Base-by-base conservation (phyloP, 2,888 invertebrate species). In the Vesta saturnalis region DNA sequence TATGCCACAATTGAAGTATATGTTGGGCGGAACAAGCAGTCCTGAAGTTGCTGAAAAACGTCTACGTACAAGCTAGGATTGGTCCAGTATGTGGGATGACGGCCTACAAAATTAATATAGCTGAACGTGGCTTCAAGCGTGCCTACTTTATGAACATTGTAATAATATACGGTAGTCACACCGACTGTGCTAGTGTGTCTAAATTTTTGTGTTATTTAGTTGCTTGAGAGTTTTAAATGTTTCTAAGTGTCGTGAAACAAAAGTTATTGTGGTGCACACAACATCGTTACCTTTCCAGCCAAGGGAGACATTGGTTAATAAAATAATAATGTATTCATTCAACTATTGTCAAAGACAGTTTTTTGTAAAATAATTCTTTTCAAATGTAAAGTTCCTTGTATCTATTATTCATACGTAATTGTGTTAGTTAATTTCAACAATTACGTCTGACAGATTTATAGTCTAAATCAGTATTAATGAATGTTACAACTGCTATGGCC, bases 1-100 rank as follows among this genome's bases (percentile, higher is more conserved):
- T 84, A 94, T 94, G 94, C 92, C 93, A 23, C 95, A 95, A 84
- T 86, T 95, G 85, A 93, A 93, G 81, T 95, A 94, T 86, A 94
- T 94, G 92, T 88, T 94, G 84, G 87, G 88, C 65, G 85, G 81
- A 68, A 76, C 80, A 78, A 80, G 83, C 73, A 83, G 82, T 71
- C 81, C 83, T 71, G 83, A 81, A 66, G 80, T 80, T 67, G 81
- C 82, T 76, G 81, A 85, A 43, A 88, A 88, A 79, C 84, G 88
- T 62, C 87, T 87, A 75, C 84, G 87, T 76, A 87, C 85, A 78
- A 89, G 89, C 88, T 89, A 89, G 88, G 88, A 88, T 78, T 88
- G 87, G 87, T 77, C 79, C 63, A 74, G 75, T 62, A 80, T 82
- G 81, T 81, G 82, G 79, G 80, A 80, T 72, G 78, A 81, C 63